phyloP scores from a whole-genome alignment of 2,797 vertebrate species.

The Numenius phaeopus region DNA sequence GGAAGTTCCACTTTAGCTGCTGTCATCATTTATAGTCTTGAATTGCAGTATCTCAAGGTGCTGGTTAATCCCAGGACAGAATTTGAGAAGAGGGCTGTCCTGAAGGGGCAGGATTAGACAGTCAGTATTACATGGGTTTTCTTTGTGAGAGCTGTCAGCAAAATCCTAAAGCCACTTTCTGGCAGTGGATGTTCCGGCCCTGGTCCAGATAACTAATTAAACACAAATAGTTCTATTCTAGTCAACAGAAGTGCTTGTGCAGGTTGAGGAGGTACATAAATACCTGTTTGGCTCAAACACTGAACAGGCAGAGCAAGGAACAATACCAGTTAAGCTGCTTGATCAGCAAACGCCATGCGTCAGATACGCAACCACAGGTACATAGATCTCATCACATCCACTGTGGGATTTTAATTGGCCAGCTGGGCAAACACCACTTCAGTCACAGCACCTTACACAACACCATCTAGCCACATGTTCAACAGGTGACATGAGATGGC shows the following conservation, averaged over 20 bases:
- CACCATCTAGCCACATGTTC: neutral
- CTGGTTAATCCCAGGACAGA: neutral
- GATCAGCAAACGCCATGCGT: rapidly evolving
- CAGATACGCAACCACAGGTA: rapidly evolving
- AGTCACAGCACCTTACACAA: neutral
- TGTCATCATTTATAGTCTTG: neutral
- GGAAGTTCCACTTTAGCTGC: neutral
- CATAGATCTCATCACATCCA: neutral
- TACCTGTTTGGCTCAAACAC: neutral
- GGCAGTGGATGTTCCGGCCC: neutral
- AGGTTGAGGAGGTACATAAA: neutral
- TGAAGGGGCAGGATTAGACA: neutral
- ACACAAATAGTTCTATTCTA: neutral
- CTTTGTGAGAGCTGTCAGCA: neutral
- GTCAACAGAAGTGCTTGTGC: neutral
- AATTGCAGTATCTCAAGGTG: neutral
- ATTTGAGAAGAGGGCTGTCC: neutral
- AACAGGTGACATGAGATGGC: rapidly evolving
- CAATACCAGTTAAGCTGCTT: neutral
- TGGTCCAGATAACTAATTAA: neutral
- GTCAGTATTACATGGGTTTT: neutral
- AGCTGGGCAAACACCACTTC: neutral
- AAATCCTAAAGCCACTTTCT: neutral
- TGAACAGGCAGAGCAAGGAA: neutral
- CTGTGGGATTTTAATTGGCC: neutral